Conservation (phyloP, 2,888 invertebrate species). For the Xanthia icteritia region DNA sequence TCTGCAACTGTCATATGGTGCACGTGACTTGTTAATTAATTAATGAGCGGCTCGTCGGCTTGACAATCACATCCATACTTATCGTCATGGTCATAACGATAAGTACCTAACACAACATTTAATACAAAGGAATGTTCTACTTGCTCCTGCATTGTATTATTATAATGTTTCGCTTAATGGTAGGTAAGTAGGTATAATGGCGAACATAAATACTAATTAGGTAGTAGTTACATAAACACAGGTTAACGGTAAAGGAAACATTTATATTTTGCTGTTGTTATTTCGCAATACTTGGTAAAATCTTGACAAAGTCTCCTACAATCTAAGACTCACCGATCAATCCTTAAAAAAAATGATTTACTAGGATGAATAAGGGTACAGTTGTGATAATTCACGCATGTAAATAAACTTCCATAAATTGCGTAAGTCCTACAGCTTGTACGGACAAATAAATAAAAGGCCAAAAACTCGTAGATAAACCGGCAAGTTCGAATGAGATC, state of each 20-base stretch:
- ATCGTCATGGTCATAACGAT: neutral
- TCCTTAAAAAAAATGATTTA: neutral
- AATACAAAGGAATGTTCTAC: slow-evolving; percentile 1
- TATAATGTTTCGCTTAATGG: slow-evolving; percentile 28
- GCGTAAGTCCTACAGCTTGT: neutral
- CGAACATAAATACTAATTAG: slow-evolving; percentile 51
- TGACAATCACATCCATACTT: slow-evolving; percentile 26
- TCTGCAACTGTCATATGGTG: slow-evolving; percentile 16
- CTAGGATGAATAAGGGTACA: neutral
- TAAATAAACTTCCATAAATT: slow-evolving; percentile 14
- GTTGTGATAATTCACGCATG: slow-evolving; percentile 1
- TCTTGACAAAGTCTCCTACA: neutral
- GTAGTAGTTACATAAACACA: slow-evolving; percentile 38
- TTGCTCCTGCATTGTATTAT: slow-evolving; percentile 16
- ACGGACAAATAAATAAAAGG: slow-evolving; percentile 18
- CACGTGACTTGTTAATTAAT: slow-evolving; percentile 19
- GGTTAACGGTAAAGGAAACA: slow-evolving; percentile 28
- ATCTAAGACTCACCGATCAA: neutral
- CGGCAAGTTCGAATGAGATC: slow-evolving; percentile 34
- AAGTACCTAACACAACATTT: neutral
- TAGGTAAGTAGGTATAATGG: slow-evolving; percentile 29
- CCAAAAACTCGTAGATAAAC: slow-evolving; percentile 12
- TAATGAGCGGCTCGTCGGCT: slow-evolving; percentile 14
- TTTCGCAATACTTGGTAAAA: slow-evolving; percentile 2
- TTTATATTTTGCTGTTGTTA: slow-evolving; percentile 23